These are phyloP conservation scores for Julus scandinavius DNA, from an alignment of 2,888 invertebrate species.

Conservation along the genomic window DNA sequence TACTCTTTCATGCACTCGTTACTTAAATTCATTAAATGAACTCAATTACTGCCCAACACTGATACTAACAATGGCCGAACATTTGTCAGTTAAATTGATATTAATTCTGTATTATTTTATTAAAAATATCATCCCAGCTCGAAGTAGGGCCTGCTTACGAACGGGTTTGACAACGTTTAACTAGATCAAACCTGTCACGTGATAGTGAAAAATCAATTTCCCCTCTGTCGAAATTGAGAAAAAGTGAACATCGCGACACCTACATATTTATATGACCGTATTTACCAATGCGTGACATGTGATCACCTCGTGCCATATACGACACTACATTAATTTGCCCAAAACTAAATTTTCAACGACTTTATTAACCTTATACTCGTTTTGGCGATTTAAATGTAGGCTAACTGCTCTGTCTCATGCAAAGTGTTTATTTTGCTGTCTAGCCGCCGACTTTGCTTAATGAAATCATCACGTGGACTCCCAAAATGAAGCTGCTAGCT, in stretches of 20 bases:
- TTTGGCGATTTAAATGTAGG: not conserved
- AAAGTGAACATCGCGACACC: slow-evolving; percentile 14
- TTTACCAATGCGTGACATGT: not conserved
- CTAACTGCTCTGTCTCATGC: not conserved
- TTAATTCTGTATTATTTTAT: too few relatives aligned
- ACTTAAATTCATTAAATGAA: too few relatives aligned
- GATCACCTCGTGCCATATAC: slow-evolving; percentile 17
- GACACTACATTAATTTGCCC: not conserved
- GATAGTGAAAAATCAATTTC: not conserved
- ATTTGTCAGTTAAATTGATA: too few relatives aligned
- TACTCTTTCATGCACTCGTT: too few relatives aligned
- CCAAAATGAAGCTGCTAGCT: not conserved
- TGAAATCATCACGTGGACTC: not conserved
- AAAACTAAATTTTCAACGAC: not conserved
- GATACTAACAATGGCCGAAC: too few relatives aligned
- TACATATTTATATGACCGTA: not conserved
- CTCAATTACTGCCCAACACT: too few relatives aligned
- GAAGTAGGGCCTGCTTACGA: not conserved
- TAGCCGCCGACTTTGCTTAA: not conserved
- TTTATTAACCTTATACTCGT: slow-evolving; percentile 5
- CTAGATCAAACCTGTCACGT: not conserved
- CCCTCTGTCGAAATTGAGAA: not conserved
- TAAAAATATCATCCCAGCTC: not conserved
- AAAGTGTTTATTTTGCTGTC: not conserved
- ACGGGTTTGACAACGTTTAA: not conserved